These are phyloP conservation scores for Hippocampus barbouri DNA, from an alignment of 2,113 vertebrate genomes.

Conservation along the genomic window DNA sequence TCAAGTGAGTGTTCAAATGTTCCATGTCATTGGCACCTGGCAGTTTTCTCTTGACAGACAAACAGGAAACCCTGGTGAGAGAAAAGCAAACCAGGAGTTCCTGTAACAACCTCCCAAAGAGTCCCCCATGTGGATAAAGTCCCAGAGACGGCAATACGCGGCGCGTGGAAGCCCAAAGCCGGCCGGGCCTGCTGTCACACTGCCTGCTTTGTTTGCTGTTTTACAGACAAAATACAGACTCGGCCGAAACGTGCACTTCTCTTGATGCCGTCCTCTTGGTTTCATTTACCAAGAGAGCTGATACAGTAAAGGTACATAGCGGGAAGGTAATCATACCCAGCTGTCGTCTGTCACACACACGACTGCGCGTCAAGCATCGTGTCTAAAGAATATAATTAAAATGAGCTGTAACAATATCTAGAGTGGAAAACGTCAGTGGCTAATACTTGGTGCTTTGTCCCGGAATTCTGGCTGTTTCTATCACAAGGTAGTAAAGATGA, in stretches of 20 bases:
- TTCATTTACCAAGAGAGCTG: constrained; percentile 73
- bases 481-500: constrained; percentile 34
- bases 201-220: constrained; percentile 65
- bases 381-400: constrained; percentile 54
- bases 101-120: constrained; percentile 40
- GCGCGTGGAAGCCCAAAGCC: constrained; percentile 39
- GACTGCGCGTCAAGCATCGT: constrained; percentile 55
- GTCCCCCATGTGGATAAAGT: constrained; percentile 31
- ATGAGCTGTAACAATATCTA: constrained; percentile 37
- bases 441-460: constrained; percentile 33
- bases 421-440: constrained; percentile 38
- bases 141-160: constrained; percentile 29
- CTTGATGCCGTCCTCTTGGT: constrained; percentile 48
- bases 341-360: constrained; percentile 63
- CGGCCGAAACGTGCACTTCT: constrained; percentile 56
- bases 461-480: constrained; percentile 24
- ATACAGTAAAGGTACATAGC: constrained; percentile 67
- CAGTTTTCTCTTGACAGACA: constrained; percentile 28
- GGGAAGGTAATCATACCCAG: constrained; percentile 70
- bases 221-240: constrained; percentile 29
- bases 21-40: constrained; percentile 17
- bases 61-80: constrained; percentile 43
- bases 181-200: constrained; percentile 47
- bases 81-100: constrained; percentile 35
- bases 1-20: constrained; percentile 16